Percentiles rank a stretch among this genome's conserved stretches.
Evolutionary conservation across 2,797 vertebrate genomes (phyloP).

Genomic region (Phoebastria nigripes): DNA sequence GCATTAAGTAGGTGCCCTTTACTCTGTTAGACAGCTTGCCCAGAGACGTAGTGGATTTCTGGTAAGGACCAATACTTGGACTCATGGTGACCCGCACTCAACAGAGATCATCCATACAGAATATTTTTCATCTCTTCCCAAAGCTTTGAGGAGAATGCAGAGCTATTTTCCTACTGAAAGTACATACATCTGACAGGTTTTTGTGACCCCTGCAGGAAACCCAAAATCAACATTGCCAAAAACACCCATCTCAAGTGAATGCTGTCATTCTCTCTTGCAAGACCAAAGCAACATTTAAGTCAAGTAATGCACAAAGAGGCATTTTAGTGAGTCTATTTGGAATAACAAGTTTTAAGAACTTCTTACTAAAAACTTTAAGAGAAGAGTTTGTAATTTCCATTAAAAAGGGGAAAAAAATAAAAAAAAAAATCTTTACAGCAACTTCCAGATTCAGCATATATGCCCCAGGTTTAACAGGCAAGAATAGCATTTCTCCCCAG

Average conservation of each 20-base stretch:
- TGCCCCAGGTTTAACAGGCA: not conserved
- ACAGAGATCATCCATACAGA: not conserved
- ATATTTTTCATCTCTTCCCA: not conserved
- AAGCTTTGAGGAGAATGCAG: fast-evolving
- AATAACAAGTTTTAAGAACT: not conserved
- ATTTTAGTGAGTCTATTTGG: not conserved
- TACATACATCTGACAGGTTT: not conserved
- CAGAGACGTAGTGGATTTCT: not conserved
- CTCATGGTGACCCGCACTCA: not conserved
- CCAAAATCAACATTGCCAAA: not conserved
- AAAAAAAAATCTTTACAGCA: not conserved
- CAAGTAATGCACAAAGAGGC: not conserved
- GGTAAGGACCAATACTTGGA: not conserved
- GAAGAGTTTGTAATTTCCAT: not conserved
- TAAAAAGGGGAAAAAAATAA: not conserved
- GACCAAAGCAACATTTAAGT: not conserved
- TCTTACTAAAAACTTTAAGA: not conserved
- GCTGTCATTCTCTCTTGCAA: not conserved
- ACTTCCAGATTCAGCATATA: fast-evolving
- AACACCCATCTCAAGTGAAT: not conserved
- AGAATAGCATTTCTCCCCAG: not conserved
- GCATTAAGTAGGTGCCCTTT: not conserved
- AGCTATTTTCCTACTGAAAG: not conserved
- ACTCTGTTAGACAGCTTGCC: not conserved
- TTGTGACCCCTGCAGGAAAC: not conserved